phyloP scores from a whole-genome alignment of 1,140 invertebrate genomes.

The Saxidomus purpurata region DNA sequence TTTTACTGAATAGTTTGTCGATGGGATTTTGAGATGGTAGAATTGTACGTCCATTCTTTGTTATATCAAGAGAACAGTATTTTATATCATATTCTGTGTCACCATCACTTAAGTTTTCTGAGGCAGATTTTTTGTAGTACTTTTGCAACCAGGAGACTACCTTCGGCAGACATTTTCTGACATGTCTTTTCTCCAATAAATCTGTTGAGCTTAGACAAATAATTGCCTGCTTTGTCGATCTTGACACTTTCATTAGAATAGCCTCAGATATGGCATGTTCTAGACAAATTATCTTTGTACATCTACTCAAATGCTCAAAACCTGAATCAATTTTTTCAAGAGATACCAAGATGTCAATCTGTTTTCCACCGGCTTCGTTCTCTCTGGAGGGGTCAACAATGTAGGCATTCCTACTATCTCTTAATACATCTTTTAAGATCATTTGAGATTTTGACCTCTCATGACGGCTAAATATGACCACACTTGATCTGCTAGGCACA shows the following conservation, averaged over 20 bases:
- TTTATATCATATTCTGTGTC: no score
- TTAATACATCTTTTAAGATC: neutral
- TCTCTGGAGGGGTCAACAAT: neutral
- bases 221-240: no score
- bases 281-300: neutral
- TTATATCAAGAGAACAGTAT: no score
- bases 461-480: neutral
- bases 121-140: neutral
- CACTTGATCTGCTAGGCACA: neutral
- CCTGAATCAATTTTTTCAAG: neutral
- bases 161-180: neutral
- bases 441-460: neutral
- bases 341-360: neutral
- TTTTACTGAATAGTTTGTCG: constrained; percentile 4
- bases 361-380: neutral
- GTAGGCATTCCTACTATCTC: neutral
- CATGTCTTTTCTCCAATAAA: neutral
- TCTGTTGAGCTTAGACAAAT: neutral
- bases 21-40: neutral
- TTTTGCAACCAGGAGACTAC: neutral
- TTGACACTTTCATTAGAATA: no score
- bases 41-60: neutral
- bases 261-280: neutral
- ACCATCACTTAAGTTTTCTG: no score
- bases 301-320: neutral